These are phyloP conservation scores for Oncorhynchus nerka DNA, from an alignment of 2,113 vertebrate species.

Conservation along the genomic window DNA sequence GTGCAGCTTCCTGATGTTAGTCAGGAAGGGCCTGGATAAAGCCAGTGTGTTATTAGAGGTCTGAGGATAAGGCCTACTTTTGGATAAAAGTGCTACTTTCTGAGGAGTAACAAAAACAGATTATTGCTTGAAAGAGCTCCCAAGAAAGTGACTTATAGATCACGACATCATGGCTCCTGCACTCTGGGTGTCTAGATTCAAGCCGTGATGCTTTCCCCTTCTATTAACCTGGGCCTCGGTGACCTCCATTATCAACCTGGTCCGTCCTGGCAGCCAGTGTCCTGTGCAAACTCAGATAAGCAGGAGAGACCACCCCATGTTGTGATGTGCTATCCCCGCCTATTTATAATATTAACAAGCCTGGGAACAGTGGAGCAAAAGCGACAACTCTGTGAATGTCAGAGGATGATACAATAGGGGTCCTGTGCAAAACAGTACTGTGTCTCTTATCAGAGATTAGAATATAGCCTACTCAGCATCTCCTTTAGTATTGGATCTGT, in stretches of 20 bases:
- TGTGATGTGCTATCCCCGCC: not conserved
- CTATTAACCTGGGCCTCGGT: not conserved
- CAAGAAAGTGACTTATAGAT: too few relatives aligned
- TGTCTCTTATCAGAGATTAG: not conserved
- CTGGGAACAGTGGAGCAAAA: not conserved
- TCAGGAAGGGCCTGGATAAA: not conserved
- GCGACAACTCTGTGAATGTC: not conserved
- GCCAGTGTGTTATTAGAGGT: not conserved
- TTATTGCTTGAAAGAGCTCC: too few relatives aligned
- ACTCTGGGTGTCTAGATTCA: too few relatives aligned
- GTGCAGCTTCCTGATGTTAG: not conserved
- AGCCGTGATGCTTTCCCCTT: too few relatives aligned
- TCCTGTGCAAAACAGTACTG: not conserved
- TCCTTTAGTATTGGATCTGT: not conserved
- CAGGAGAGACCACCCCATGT: not conserved
- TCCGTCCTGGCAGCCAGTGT: not conserved
- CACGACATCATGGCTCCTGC: too few relatives aligned
- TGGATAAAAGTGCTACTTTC: too few relatives aligned
- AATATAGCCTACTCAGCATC: not conserved
- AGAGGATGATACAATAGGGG: not conserved
- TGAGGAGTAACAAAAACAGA: too few relatives aligned
- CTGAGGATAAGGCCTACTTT: too few relatives aligned
- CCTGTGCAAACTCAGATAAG: constrained; percentile 16
- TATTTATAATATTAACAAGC: constrained; percentile 1
- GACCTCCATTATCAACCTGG: not conserved